phyloP scores from a whole-genome alignment of 53 echinoderm and acorn worm species.

The Temnopleurus reevesii region DNA sequence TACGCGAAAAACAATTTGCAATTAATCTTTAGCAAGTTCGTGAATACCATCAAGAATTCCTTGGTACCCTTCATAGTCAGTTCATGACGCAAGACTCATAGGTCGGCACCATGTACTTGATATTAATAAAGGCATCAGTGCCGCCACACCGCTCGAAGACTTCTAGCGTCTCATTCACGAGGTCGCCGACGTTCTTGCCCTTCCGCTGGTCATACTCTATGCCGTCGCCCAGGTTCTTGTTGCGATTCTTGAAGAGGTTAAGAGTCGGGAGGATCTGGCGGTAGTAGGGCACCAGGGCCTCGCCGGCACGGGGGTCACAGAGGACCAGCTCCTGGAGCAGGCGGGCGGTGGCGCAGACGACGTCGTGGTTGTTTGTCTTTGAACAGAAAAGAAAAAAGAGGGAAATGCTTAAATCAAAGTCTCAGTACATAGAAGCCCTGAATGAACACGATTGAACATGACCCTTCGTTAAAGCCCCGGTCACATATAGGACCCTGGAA shows the following conservation, averaged over 20 bases:
- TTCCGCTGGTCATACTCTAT: conserved; percentile 94
- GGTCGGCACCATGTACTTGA: conserved; percentile 98
- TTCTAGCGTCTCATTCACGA: conserved; percentile 87
- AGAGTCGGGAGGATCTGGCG: conserved; percentile 88
- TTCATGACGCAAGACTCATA: conserved; percentile 96
- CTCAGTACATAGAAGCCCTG: too few species aligned
- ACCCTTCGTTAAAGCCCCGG: too few species aligned
- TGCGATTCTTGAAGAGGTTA: conserved; percentile 90
- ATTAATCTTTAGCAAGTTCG: too few species aligned
- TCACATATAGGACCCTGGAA: too few species aligned
- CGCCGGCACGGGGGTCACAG: conserved; percentile 67
- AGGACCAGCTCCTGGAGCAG: conserved; percentile 76
- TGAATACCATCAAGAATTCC: too few species aligned
- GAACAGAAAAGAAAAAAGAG: neutral
- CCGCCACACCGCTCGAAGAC: conserved; percentile 87
- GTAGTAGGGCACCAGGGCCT: conserved; percentile 94
- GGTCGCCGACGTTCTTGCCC: conserved; percentile 84
- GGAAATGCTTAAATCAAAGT: too few species aligned
- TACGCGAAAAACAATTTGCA: too few species aligned
- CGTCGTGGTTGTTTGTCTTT: conserved; percentile 64
- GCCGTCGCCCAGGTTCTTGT: conserved; percentile 89
- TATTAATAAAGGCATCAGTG: conserved; percentile 95
- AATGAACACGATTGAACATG: too few species aligned
- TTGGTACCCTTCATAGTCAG: too few species aligned
- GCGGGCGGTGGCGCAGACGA: conserved; percentile 84